Base-by-base conservation (phyloP, 2,888 invertebrate genomes). In the Eupithecia subumbrata region DNA sequence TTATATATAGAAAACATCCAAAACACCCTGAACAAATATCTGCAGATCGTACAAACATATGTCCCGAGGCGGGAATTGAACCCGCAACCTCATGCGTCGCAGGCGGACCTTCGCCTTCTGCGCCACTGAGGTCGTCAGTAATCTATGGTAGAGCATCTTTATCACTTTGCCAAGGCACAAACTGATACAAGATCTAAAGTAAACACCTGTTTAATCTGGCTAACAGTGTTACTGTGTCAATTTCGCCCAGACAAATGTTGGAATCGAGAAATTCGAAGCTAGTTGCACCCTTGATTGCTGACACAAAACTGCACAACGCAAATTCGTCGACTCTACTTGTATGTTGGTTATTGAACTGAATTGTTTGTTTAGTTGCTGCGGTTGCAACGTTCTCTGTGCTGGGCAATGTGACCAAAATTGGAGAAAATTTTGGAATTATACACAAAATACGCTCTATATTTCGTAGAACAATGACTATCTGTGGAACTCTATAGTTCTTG, bases 261-360 rank as follows among this genome's bases (percentile, higher is more conserved):
- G 72, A 71, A 81, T 79, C 81, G 79, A 79, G 82, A 72, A 77
- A 74, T 78, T 74, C 69, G 71, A 83, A 82, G 83, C 78, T 74
- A 77, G 82, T 82, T 83, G 80, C 76, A 74, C 79, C 69, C 73
- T 76, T 85, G 82, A 84, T 84, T 86, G 86, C 81, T 81, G 79
- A 72, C 78, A 81, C 79, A 75, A 77, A 77, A 75, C 73, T 77
- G 72, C 68, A 64, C 63, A 73, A 72, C 70, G 70, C 71, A 70
- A 77, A 75, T 75, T 79, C 72, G 63, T 52, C 76, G 60, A 73
- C 76, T 75, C 71, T 69, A 69, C 68, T 48, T 70, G 64, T 70
- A 34, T 60, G 70, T 37, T 22, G 72, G 71, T 30, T 48, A 37
- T 71, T 66, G 45, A 63, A 63, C 45, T 67, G 45, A 18, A 64